Evolutionary conservation across 1,140 invertebrate genomes (phyloP).

Genomic region (Brachionus angularis): DNA sequence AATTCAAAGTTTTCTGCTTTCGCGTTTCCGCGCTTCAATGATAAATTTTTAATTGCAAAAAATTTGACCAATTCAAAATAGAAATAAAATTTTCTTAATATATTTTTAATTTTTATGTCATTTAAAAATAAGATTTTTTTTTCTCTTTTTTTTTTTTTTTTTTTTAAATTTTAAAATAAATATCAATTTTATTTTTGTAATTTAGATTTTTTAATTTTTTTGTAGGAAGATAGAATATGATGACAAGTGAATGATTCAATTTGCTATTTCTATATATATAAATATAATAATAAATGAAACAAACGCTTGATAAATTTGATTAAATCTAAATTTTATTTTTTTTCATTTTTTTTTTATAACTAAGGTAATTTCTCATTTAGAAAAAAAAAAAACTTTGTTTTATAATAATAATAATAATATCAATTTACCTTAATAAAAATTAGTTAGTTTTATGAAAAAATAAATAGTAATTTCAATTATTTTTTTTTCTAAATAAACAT

Average conservation of each 20-base stretch:
- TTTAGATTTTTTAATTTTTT: constrained; percentile 21
- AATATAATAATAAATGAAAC: neutral
- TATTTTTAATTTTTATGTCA: neutral
- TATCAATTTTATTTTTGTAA: constrained; percentile 22
- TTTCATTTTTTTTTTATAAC: constrained; percentile 1
- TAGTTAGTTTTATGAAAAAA: too few species aligned
- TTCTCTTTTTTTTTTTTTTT: neutral
- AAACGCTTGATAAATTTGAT: neutral
- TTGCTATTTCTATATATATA: neutral
- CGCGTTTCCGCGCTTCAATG: too few species aligned
- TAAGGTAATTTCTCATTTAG: constrained; percentile 2
- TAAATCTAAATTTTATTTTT: neutral
- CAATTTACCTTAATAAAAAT: too few species aligned
- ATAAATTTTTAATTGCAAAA: too few species aligned
- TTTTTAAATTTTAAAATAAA: neutral
- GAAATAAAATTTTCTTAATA: too few species aligned
- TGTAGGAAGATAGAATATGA: neutral
- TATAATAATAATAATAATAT: too few species aligned
- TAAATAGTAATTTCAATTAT: too few species aligned
- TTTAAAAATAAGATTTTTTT: neutral
- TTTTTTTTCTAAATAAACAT: too few species aligned
- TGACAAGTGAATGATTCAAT: neutral
- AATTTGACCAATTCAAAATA: too few species aligned
- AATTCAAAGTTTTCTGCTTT: too few species aligned
- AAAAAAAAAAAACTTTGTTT: neutral